Evolutionary conservation across 2,797 vertebrate species (phyloP).

Genomic region (Poecilia picta): DNA sequence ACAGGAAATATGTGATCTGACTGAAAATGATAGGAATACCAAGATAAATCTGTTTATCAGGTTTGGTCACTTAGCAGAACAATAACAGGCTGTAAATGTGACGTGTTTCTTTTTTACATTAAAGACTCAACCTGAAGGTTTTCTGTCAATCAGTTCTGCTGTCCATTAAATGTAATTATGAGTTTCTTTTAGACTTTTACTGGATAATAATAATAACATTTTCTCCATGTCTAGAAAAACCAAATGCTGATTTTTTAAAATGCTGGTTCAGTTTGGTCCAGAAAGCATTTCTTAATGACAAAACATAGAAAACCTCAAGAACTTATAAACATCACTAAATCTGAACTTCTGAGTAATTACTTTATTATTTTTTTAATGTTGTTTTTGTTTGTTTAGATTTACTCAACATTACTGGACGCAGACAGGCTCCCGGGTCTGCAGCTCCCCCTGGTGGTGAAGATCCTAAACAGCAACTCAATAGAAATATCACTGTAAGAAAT

Average conservation of each 20-base stretch:
- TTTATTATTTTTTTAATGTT: background rate
- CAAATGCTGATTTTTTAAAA: background rate
- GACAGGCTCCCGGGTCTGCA: background rate
- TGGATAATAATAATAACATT: background rate
- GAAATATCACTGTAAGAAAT: background rate
- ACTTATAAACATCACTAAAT: background rate
- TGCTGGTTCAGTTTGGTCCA: background rate
- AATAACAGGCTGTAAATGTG: background rate
- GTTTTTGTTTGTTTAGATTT: background rate
- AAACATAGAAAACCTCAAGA: background rate
- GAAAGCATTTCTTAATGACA: background rate
- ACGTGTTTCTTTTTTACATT: background rate
- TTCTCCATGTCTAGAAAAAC: no score
- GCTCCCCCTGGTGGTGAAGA: background rate
- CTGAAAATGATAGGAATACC: no score
- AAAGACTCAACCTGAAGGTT: background rate
- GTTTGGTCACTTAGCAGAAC: background rate
- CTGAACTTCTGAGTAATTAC: background rate
- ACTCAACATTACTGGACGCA: background rate
- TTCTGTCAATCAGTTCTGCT: background rate
- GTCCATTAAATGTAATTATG: background rate
- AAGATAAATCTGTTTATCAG: background rate
- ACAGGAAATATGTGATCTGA: background rate
- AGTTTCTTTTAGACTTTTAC: background rate
- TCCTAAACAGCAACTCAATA: background rate